Evolutionary conservation across 1,140 invertebrate genomes (phyloP).

Genomic region (Temnothorax longispinosus): DNA sequence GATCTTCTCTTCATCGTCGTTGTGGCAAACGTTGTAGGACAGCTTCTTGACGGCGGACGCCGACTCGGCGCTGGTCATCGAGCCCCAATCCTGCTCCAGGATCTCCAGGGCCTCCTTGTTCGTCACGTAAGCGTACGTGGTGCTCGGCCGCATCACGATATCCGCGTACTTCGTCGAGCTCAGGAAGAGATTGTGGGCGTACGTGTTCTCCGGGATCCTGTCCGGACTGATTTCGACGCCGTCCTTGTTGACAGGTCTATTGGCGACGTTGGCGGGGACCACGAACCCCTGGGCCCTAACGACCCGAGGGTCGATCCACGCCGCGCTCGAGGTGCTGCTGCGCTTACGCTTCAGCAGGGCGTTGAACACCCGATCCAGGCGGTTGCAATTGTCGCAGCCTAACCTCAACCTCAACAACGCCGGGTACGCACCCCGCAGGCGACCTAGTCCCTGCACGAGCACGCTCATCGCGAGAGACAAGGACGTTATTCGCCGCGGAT

Average conservation of each 20-base stretch:
- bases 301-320: background rate
- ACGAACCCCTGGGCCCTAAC: background rate
- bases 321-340: background rate
- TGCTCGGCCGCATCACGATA: constrained; percentile 1
- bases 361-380: no score
- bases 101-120: constrained; percentile 38
- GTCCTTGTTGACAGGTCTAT: background rate
- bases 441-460: background rate
- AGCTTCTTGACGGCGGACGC: constrained; percentile 62
- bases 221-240: background rate
- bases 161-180: constrained; percentile 17
- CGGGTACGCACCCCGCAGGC: background rate
- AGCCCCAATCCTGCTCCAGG: constrained; percentile 55
- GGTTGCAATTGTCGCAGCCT: background rate
- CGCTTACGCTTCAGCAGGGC: no score
- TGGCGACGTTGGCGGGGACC: background rate
- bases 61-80: constrained; percentile 40
- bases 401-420: background rate
- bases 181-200: constrained; percentile 45
- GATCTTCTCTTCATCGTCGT: background rate
- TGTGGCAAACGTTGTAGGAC: constrained; percentile 53
- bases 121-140: constrained; percentile 7
- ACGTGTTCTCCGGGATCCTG: constrained; percentile 18
- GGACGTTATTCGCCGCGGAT: background rate
- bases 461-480: background rate